Evolutionary conservation across 2,113 vertebrate genomes (phyloP).

Genomic region (Chlamydotis undulata): DNA sequence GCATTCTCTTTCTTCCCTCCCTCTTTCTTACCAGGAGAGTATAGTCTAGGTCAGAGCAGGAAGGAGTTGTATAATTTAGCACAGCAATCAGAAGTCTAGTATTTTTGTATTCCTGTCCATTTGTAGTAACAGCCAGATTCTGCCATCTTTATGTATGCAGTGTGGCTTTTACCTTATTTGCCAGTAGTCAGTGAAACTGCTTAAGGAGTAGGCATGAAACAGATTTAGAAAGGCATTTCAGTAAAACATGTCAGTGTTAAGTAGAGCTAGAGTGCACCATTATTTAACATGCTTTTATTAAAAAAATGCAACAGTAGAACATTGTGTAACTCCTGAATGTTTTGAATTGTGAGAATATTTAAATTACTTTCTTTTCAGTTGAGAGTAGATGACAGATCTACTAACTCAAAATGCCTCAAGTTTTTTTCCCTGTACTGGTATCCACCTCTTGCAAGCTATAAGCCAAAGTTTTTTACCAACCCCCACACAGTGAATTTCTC

Average conservation of each 20-base stretch:
- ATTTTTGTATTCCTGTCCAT: neutral
- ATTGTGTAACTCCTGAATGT: neutral
- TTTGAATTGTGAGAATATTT: conserved; percentile 30
- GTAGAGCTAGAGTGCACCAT: neutral
- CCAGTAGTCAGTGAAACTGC: neutral
- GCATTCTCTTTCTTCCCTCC: neutral
- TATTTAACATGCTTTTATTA: conserved; percentile 32
- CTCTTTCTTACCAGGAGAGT: neutral
- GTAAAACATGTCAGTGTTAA: conserved; percentile 20
- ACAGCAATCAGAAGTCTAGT: neutral
- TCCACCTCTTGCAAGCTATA: neutral
- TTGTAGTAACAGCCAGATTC: neutral
- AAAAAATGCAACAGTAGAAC: neutral
- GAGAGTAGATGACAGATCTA: neutral
- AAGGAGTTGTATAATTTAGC: neutral
- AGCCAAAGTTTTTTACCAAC: neutral
- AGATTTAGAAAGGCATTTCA: conserved; percentile 13
- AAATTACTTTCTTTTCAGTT: neutral
- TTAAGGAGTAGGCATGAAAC: neutral
- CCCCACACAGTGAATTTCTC: neutral
- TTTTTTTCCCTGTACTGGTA: neutral
- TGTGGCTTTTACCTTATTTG: neutral
- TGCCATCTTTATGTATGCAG: neutral
- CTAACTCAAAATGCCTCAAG: neutral
- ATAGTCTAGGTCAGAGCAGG: neutral